A percentile compares a stretch with the other conserved stretches of the same genome.
These are phyloP conservation scores for Eufriesea mexicana DNA, from an alignment of 1,140 invertebrate genomes.

Conservation along the genomic window DNA sequence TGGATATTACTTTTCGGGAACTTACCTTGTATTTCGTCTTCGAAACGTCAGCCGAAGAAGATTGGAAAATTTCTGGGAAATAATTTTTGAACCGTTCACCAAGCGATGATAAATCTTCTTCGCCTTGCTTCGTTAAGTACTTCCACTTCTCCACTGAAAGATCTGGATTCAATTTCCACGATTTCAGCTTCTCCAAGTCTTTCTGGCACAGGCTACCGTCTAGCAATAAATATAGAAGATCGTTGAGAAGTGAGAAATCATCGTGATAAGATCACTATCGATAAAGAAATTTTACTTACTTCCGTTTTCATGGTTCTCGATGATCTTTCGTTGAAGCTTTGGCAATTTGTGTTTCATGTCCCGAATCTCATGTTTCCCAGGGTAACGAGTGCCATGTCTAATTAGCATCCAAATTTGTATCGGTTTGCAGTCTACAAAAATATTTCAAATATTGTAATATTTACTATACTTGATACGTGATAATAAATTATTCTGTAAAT, in stretches of 20 bases:
- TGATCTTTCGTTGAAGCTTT: slow-evolving; percentile 69
- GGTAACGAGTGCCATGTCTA: slow-evolving; percentile 78
- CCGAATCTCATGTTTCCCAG: slow-evolving; percentile 59
- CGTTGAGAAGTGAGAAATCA: background rate
- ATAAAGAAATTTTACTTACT: slow-evolving; percentile 59
- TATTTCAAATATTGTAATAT: background rate
- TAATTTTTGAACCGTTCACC: slow-evolving; percentile 60
- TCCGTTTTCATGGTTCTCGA: slow-evolving; percentile 68
- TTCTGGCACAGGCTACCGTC: slow-evolving; percentile 73
- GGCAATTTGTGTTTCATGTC: slow-evolving; percentile 65
- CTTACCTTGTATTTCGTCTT: background rate
- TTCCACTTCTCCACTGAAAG: slow-evolving; percentile 44
- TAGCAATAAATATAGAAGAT: slow-evolving; percentile 46
- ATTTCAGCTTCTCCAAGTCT: slow-evolving; percentile 73
- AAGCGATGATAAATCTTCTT: slow-evolving; percentile 71
- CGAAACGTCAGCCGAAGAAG: background rate
- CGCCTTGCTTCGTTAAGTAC: slow-evolving; percentile 71
- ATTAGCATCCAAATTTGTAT: slow-evolving; percentile 75
- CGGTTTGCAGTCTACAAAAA: slow-evolving; percentile 68
- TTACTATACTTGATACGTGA: background rate
- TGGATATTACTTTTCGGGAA: background rate
- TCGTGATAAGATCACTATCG: too few relatives aligned
- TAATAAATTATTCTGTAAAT: background rate
- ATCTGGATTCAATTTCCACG: slow-evolving; percentile 67
- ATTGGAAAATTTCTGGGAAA: slow-evolving; percentile 23